Evolutionary conservation across 2,888 invertebrate species (phyloP), one percentile per base, ranked within the genome.

Genomic region (Drosophila austrosaltans): DNA sequence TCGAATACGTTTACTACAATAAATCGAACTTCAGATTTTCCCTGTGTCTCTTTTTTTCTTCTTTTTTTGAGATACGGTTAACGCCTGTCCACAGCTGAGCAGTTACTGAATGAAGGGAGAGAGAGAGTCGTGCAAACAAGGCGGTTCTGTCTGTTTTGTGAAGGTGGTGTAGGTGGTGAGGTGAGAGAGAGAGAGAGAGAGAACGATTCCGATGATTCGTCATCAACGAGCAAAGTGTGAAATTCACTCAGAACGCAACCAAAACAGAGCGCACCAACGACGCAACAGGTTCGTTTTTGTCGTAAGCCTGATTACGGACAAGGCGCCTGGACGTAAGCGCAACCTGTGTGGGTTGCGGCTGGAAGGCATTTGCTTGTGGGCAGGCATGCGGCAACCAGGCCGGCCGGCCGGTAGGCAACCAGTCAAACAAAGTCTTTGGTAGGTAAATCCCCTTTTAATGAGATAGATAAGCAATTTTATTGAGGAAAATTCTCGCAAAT

Each of bases 51-150:
- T 22, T 48, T 7, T 48, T 22, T 48, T 48, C 10, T 48, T 25
- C 22, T 48, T 10, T 48, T 48, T 40, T 40, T 40, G 40, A 40
- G 25, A 42, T 32, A 61, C 61, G 48, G 48, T 48, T 32, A 61
- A 75, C 72, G 75, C 72, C 75, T 58, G 72, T 62, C 72, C 69
- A 75, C 75, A 68, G 72, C 69, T 61, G 58, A 72, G 69, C 75
- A 62, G 71, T 71, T 65, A 71, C 73, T 75, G 75, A 75, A 20
- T 48, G 48, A 48, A 48, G 22, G 48, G 25, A 48, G 48, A 20
- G 48, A 20, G 44, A 48, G 48, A 48, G 48, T 25, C 48, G 48
- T 48, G 48, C 44, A 48, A 48, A 48, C 44, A 22, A 48, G 44
- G 44, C 53, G 39, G 40, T 54, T 48, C 48, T 57, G n/a, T 54